Evolutionary conservation across 2,797 vertebrate species (phyloP).

Genomic region (Pelodytes ibericus): DNA sequence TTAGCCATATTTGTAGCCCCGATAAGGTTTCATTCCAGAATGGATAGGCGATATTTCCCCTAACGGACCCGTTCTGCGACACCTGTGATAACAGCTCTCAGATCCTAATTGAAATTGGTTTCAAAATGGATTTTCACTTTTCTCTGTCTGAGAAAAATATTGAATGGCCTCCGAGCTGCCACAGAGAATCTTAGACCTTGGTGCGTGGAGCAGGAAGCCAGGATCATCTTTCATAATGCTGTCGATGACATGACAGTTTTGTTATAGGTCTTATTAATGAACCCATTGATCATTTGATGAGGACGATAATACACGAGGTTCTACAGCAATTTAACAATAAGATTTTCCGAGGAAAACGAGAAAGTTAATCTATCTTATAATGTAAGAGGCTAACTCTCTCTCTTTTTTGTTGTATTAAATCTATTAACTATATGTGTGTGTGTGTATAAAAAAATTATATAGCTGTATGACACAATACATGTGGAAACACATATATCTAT

Average conservation of each 20-base stretch:
- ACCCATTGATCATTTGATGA: constrained; percentile 99
- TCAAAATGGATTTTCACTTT: constrained; percentile 99
- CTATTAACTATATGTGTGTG: neutral
- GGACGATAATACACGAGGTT: constrained; percentile 91
- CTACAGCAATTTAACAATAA: constrained; percentile 68
- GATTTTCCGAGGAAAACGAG: constrained; percentile 65
- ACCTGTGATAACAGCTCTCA: constrained; percentile 99
- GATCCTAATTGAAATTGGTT: constrained; percentile 99
- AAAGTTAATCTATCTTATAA: constrained; percentile 8
- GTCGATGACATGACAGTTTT: constrained; percentile 91
- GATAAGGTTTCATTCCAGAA: constrained; percentile 99
- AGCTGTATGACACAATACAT: too few relatives aligned
- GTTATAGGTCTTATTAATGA: constrained; percentile 99
- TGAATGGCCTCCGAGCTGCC: constrained; percentile 84
- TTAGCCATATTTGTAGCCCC: constrained; percentile 96
- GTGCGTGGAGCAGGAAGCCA: constrained; percentile 83
- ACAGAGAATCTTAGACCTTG: constrained; percentile 76
- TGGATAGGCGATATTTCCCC: constrained; percentile 99
- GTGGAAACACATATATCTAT: neutral
- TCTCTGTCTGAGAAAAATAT: constrained; percentile 86
- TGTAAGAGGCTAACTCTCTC: neutral
- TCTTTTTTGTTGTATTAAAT: neutral
- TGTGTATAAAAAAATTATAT: too few relatives aligned
- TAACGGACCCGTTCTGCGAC: constrained; percentile 97
- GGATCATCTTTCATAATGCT: constrained; percentile 93